These are phyloP conservation scores for Ivindomyrus marchei DNA, from an alignment of 2,113 vertebrate species.

Conservation along the genomic window DNA sequence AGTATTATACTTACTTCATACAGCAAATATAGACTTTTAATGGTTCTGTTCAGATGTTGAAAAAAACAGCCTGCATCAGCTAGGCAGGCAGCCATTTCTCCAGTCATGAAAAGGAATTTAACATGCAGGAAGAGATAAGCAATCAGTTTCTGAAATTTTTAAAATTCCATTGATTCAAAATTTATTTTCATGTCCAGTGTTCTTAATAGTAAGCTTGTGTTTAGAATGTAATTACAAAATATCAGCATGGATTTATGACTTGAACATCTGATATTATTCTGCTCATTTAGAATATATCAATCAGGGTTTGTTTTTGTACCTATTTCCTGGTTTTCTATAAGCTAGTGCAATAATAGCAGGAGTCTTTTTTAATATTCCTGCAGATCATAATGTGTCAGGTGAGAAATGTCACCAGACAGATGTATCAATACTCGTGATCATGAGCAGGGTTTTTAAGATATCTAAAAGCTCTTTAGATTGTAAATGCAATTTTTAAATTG, in stretches of 20 bases:
- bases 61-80: not conserved
- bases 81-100: not conserved
- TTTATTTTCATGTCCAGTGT: constrained; percentile 6
- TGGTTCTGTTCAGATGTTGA: not conserved
- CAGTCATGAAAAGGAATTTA: not conserved
- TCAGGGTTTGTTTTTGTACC: too few relatives aligned
- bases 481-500: not conserved
- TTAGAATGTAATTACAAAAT: constrained; percentile 1
- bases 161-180: not conserved
- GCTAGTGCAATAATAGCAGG: not conserved
- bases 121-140: not conserved
- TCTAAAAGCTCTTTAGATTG: not conserved
- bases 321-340: not conserved
- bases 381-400: not conserved
- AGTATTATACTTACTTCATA: not conserved
- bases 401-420: not conserved
- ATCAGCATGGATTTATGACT: not conserved
- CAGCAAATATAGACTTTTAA: not conserved
- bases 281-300: not conserved
- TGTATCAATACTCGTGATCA: not conserved
- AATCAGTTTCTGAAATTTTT: not conserved
- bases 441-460: not conserved
- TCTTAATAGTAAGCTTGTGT: not conserved
- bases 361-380: not conserved
- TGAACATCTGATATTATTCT: not conserved